phyloP scores from a whole-genome alignment of 1,140 invertebrate species.

The Sitophilus oryzae region DNA sequence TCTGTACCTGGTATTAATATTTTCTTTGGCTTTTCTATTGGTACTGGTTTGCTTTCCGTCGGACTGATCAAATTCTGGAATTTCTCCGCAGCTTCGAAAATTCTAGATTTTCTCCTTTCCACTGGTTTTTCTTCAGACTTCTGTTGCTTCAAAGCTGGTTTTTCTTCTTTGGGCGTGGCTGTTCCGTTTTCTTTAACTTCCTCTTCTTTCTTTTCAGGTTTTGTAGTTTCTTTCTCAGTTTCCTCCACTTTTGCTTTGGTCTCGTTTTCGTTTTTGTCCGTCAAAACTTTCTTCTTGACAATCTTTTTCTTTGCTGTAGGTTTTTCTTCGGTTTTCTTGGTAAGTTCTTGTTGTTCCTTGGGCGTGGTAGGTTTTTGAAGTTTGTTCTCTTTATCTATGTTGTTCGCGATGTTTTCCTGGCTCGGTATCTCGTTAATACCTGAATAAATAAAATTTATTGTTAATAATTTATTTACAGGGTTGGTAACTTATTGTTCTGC shows the following conservation, averaged over 20 bases:
- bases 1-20: constrained; percentile 67
- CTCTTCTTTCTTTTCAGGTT: constrained; percentile 20
- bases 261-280: constrained; percentile 43
- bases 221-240: constrained; percentile 14
- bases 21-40: constrained; percentile 67
- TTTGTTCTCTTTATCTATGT: constrained; percentile 42
- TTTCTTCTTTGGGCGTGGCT: constrained; percentile 21
- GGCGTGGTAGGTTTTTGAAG: constrained; percentile 30
- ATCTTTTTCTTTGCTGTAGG: constrained; percentile 32
- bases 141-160: constrained; percentile 38
- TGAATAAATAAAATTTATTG: constrained; percentile 4
- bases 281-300: constrained; percentile 39
- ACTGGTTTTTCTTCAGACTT: constrained; percentile 40
- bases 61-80: constrained; percentile 55
- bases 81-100: constrained; percentile 66
- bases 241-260: constrained; percentile 40
- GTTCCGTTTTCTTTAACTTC: constrained; percentile 17
- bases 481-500: no score
- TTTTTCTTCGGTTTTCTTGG: constrained; percentile 33
- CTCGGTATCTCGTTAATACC: constrained; percentile 39
- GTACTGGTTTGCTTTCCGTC: constrained; percentile 36
- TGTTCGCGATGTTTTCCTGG: constrained; percentile 38
- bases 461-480: neutral
- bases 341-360: constrained; percentile 24
- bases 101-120: constrained; percentile 58